phyloP scores from a whole-genome alignment of 1,140 invertebrate species.

The Andricus grossulariae region DNA sequence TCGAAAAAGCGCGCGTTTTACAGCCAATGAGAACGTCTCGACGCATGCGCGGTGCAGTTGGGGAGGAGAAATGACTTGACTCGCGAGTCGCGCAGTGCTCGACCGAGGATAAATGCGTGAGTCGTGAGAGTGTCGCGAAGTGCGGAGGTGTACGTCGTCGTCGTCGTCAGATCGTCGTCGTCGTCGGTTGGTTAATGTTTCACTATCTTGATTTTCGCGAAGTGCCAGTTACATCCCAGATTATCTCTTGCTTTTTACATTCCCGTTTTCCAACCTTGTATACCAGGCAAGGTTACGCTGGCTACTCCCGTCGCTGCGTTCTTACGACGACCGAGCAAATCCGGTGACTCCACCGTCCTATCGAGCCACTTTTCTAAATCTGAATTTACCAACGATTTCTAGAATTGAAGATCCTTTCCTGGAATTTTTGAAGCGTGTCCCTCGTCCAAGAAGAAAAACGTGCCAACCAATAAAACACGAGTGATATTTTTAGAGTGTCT shows the following conservation, averaged over 20 bases:
- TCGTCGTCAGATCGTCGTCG: constrained; percentile 48
- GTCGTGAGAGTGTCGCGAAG: constrained; percentile 66
- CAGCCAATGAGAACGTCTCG: too few species aligned
- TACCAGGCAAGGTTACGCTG: constrained; percentile 22
- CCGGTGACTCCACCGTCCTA: neutral
- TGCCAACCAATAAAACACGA: constrained; percentile 15
- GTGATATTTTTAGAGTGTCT: neutral
- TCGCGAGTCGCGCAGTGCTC: constrained; percentile 44
- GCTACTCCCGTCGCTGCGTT: constrained; percentile 25
- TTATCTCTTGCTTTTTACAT: neutral
- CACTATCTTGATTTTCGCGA: neutral
- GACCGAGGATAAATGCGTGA: constrained; percentile 70
- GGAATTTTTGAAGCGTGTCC: too few species aligned
- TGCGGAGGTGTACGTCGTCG: constrained; percentile 61
- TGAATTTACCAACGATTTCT: neutral
- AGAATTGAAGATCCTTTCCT: too few species aligned
- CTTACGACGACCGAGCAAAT: constrained; percentile 12
- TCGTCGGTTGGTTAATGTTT: constrained; percentile 20
- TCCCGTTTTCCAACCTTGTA: constrained; percentile 1
- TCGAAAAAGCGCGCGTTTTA: too few species aligned
- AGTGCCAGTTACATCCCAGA: neutral
- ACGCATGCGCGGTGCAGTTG: too few species aligned
- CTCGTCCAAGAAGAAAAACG: neutral
- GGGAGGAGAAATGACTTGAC: too few species aligned
- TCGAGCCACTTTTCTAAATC: neutral